phyloP scores from a whole-genome alignment of 2,113 vertebrate species.

The Dunckerocampus dactyliophorus region DNA sequence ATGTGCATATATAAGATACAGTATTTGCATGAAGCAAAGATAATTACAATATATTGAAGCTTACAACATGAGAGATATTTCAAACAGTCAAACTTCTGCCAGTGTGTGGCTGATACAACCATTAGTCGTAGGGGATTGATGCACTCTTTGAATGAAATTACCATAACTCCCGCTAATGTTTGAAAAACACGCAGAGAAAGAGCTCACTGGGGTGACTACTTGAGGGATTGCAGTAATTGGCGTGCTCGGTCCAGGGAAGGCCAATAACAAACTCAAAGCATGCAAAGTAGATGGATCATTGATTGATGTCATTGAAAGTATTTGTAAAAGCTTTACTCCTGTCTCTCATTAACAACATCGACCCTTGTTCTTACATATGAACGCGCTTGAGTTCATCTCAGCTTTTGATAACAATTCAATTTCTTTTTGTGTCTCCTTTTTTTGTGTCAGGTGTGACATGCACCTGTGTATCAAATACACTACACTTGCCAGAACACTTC shows the following conservation, averaged over 20 bases:
- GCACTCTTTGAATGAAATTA: slow-evolving; percentile 49
- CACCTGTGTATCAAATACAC: slow-evolving; percentile 30
- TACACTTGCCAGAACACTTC: slow-evolving; percentile 13
- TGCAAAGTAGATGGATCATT: slow-evolving; percentile 30
- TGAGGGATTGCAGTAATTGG: slow-evolving; percentile 50
- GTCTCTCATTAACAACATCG: slow-evolving; percentile 27
- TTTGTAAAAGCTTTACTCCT: slow-evolving; percentile 16
- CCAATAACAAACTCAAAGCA: slow-evolving; percentile 30
- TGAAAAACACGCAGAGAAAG: slow-evolving; percentile 42
- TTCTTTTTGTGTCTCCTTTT: slow-evolving; percentile 50
- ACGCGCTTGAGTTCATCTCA: slow-evolving; percentile 31
- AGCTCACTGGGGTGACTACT: slow-evolving; percentile 32
- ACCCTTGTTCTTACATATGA: slow-evolving; percentile 47
- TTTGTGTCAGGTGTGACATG: slow-evolving; percentile 36
- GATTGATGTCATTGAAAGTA: slow-evolving; percentile 37
- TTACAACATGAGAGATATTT: slow-evolving; percentile 33
- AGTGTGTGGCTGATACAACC: slow-evolving; percentile 19
- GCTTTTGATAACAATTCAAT: slow-evolving; percentile 35
- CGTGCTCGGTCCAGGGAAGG: slow-evolving; percentile 28
- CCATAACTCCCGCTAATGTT: slow-evolving; percentile 55
- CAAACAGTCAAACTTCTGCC: slow-evolving; percentile 48
- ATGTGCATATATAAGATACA: slow-evolving; percentile 17
- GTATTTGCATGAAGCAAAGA: slow-evolving; percentile 10
- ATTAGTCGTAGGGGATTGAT: slow-evolving; percentile 24
- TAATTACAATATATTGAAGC: slow-evolving; percentile 14